Base-by-base conservation (phyloP, 2,113 vertebrate genomes). In the Laterallus jamaicensis region DNA sequence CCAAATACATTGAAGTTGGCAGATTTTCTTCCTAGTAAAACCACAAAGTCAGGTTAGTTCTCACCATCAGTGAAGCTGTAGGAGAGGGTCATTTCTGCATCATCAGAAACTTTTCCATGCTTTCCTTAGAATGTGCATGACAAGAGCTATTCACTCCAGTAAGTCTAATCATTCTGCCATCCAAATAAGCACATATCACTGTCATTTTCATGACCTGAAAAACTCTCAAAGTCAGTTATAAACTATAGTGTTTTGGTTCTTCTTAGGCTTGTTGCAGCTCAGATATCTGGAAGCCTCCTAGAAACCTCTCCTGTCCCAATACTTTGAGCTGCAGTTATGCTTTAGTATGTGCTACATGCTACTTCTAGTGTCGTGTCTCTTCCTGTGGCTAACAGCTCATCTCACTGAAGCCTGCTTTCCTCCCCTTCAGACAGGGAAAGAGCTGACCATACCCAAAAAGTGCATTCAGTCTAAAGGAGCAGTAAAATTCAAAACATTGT, bases 381-480 rank as follows among this genome's bases (percentile, higher is more conserved):
- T 63, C 12, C 78, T 60, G 25, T 9, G 44, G 75, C 82, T 63
- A 81, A 59, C 44, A 92, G 84, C 92, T 92, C 94, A 39, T 32
- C 82, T 75, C 90, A 54, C 3, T 44, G 82, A 40, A n/a, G 42
- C 66, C 80, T 71, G 81, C 64, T 60, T 67, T 78, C 77, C 52
- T 86, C 90, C 90, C 84, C 87, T 81, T 78, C 25, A 22, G 62
- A 10, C 15, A 86, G 74, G 82, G 67, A 85, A 84, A 64, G 82
- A 90, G 73, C 90, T 92, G 90, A 93, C 69, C 76, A 92, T 71
- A 80, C 83, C 79, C 93, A 71, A 85, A 94, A 97, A 97, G 95
- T 96, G 95, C 92, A 93, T 93, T 97, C 85, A 85, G 94, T 96
- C 94, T 88, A 93, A 94, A 90, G 90, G 66, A 89, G 92, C 74